Percentiles rank a stretch among this genome's conserved stretches.
Evolutionary conservation across 2,113 vertebrate genomes (phyloP).

Genomic region (Ictidomys tridecemlineatus): DNA sequence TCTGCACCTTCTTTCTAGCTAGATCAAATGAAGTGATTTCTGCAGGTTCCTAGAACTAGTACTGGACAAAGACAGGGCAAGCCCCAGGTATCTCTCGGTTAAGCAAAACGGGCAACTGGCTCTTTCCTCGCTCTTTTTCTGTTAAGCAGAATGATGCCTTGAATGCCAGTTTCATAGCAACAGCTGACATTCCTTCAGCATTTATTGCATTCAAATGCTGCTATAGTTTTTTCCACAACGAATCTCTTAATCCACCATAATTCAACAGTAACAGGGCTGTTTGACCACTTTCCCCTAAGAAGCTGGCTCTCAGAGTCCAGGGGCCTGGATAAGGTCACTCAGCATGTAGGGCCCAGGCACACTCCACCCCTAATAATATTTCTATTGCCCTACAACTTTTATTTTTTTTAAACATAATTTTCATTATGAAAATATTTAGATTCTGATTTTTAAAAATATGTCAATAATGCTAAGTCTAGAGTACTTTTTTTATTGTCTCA

Average conservation of each 20-base stretch:
- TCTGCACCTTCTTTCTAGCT: not conserved
- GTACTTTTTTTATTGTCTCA: not conserved
- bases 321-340: not conserved
- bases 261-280: not conserved
- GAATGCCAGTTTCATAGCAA: not conserved
- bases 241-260: not conserved
- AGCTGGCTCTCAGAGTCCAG: not conserved
- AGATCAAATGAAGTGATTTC: not conserved
- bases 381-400: too few species aligned
- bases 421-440: slow-evolving; percentile 9
- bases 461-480: slow-evolving; percentile 5
- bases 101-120: not conserved
- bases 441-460: slow-evolving; percentile 18
- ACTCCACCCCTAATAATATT: not conserved
- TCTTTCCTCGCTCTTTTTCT: not conserved
- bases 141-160: not conserved
- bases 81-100: not conserved
- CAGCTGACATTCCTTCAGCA: not conserved
- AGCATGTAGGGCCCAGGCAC: not conserved
- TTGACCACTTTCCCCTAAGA: not conserved
- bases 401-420: not conserved
- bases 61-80: not conserved
- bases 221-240: not conserved
- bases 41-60: not conserved
- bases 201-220: not conserved